Evolutionary conservation across 2,888 invertebrate genomes (phyloP).

Genomic region (Synergus japonicus): DNA sequence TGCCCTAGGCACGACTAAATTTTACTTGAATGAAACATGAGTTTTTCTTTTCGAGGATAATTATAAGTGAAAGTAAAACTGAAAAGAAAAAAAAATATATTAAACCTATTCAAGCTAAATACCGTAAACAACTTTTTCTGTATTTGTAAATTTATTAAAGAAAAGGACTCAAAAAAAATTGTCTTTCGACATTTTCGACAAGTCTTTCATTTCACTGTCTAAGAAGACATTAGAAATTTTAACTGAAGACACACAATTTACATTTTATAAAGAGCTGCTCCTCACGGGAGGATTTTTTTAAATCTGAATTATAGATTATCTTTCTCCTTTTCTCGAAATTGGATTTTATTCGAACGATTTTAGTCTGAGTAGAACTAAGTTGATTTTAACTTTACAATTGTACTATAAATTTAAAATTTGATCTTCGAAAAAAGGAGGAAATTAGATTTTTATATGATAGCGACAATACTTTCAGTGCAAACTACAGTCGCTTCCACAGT

Average conservation of each 20-base stretch:
- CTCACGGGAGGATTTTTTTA: background rate
- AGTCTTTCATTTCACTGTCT: background rate
- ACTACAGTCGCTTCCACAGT: slow-evolving; percentile 51
- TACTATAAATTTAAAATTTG: background rate
- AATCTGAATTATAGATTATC: background rate
- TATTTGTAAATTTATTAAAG: slow-evolving; percentile 1
- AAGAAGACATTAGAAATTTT: background rate
- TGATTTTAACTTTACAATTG: no score
- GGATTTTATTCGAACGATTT: background rate
- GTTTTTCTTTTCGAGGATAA: background rate
- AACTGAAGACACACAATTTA: background rate
- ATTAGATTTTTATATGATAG: background rate
- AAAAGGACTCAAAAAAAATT: background rate
- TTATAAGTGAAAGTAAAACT: background rate
- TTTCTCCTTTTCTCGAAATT: slow-evolving; percentile 1
- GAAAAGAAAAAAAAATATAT: background rate
- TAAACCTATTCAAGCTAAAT: background rate
- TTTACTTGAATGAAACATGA: slow-evolving; percentile 3
- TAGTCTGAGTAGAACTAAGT: background rate
- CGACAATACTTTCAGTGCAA: slow-evolving; percentile 13
- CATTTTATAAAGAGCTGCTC: background rate
- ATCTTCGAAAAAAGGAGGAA: background rate
- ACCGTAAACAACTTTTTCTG: background rate
- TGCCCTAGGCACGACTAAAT: background rate
- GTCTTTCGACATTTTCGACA: background rate